Conservation (phyloP, 2,797 vertebrate genomes). For the Masticophis lateralis region DNA sequence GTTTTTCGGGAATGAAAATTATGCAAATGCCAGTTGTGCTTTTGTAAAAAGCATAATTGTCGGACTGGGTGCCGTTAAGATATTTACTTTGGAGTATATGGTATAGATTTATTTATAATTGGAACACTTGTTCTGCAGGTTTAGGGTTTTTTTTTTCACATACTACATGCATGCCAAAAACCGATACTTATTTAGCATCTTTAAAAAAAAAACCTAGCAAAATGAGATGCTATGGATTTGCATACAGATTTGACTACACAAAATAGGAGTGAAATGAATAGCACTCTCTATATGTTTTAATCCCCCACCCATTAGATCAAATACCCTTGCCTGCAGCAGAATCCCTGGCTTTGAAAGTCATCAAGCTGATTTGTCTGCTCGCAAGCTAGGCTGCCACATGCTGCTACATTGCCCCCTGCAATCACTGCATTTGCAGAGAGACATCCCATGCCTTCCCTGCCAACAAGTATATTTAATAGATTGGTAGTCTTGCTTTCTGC, state of each 20-base stretch:
- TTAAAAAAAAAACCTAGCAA: conserved; percentile 72
- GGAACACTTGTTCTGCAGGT: conserved; percentile 61
- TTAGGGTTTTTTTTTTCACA: not conserved
- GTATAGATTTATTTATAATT: conserved; percentile 39
- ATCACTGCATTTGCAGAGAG: conserved; percentile 78
- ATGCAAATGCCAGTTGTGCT: not conserved
- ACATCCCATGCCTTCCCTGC: conserved; percentile 73
- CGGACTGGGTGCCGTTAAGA: not conserved
- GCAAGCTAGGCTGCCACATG: conserved; percentile 81
- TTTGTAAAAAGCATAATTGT: not conserved
- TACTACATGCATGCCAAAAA: not conserved
- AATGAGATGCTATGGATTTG: conserved; percentile 84
- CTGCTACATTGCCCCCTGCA: conserved; percentile 81
- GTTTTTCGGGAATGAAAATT: not conserved
- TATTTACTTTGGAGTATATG: conserved; percentile 29
- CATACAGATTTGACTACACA: conserved; percentile 85
- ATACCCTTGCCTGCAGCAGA: conserved; percentile 82
- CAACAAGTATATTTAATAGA: conserved; percentile 81
- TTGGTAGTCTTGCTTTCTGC: conserved; percentile 81
- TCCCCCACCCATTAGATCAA: conserved; percentile 73
- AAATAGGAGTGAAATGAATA: conserved; percentile 85
- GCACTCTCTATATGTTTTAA: conserved; percentile 84
- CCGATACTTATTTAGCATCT: conserved; percentile 73
- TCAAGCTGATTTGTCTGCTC: conserved; percentile 84
- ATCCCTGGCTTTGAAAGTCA: conserved; percentile 83